Conservation (phyloP, 2,888 invertebrate species). For the Emesis russula region DNA sequence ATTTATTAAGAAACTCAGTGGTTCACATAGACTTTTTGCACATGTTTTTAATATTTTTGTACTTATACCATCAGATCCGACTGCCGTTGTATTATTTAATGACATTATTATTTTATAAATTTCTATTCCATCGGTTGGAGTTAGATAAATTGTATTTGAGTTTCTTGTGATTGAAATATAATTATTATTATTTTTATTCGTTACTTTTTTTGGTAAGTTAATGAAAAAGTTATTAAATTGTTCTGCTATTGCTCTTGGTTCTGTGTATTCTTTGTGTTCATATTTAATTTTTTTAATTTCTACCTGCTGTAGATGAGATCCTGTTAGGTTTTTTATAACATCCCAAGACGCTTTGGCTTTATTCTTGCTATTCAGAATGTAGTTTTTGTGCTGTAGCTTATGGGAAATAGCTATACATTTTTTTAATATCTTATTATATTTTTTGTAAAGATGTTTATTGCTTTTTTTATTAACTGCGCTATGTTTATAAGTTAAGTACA, state of each 20-base stretch:
- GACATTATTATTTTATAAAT: no score
- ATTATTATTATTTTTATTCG: no score
- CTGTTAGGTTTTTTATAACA: not conserved
- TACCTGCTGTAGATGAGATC: not conserved
- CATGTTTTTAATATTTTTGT: not conserved
- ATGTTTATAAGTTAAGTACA: not conserved
- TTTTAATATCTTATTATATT: not conserved
- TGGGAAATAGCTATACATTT: no score
- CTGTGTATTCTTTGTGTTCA: not conserved
- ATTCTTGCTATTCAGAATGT: no score
- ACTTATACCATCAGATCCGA: not conserved
- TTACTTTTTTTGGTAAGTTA: not conserved
- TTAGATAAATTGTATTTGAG: no score
- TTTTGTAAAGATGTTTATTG: not conserved
- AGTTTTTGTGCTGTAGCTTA: no score
- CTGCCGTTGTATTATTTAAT: no score
- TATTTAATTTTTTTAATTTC: not conserved
- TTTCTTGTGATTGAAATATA: no score
- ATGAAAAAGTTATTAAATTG: not conserved
- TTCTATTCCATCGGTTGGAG: no score
- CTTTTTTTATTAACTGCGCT: not conserved
- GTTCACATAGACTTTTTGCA: not conserved
- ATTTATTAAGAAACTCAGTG: not conserved
- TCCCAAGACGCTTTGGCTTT: not conserved
- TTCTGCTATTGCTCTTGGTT: not conserved